Percentiles rank a stretch among this genome's conserved stretches.
These are phyloP conservation scores for Loxodonta africana DNA, from an alignment of 2,113 vertebrate genomes.

Conservation along the genomic window DNA sequence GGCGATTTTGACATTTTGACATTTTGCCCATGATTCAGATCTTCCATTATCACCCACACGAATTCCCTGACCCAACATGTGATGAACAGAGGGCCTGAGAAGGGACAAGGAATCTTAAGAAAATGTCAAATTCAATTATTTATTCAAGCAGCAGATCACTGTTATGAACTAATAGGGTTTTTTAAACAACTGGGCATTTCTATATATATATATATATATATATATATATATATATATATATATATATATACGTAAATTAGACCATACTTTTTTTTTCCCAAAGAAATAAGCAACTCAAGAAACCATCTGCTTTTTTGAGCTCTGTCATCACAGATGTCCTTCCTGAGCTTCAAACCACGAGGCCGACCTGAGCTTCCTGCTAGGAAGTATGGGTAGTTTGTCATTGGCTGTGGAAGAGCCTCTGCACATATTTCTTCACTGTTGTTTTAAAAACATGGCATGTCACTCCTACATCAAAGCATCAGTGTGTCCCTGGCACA, in stretches of 20 bases:
- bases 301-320: constrained; percentile 65
- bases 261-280: background rate
- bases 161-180: background rate
- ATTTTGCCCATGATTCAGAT: background rate
- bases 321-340: constrained; percentile 68
- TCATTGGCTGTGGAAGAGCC: background rate
- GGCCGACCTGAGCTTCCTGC: constrained; percentile 64
- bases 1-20: background rate
- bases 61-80: background rate
- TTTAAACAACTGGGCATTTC: background rate
- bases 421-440: background rate
- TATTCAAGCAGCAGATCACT: background rate
- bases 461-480: constrained; percentile 22
- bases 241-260: background rate
- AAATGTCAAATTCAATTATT: background rate
- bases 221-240: background rate
- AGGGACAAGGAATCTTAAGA: background rate
- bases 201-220: background rate
- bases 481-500: background rate
- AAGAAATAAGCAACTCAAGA: constrained; percentile 61
- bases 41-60: background rate
- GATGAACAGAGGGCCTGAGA: constrained; percentile 63
- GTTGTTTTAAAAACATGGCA: background rate
- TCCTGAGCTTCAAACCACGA: constrained; percentile 78
- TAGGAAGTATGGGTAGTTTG: constrained; percentile 60